These are phyloP conservation scores for Siniperca scherzeri DNA, from an alignment of 2,797 vertebrate genomes.

Conservation along the genomic window DNA sequence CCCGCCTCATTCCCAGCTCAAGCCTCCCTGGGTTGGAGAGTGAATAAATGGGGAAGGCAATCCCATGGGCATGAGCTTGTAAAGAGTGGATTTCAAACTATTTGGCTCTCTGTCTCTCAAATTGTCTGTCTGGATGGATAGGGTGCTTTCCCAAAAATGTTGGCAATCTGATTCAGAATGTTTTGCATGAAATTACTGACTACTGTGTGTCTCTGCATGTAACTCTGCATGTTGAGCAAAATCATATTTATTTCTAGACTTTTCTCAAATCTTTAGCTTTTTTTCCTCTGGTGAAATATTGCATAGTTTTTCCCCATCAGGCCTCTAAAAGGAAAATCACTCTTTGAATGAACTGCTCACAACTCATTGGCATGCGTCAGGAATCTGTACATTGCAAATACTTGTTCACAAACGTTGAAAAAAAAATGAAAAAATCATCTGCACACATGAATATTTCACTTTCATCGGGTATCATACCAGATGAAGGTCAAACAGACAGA, in stretches of 20 bases:
- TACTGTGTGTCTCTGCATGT: constrained; percentile 12
- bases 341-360: background rate
- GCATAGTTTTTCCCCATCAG: background rate
- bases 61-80: constrained; percentile 46
- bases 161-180: constrained; percentile 27
- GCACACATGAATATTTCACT: background rate
- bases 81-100: constrained; percentile 55
- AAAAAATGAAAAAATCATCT: background rate
- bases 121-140: constrained; percentile 38
- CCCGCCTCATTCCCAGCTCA: constrained; percentile 33
- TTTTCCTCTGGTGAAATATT: no score
- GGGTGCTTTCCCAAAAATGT: constrained; percentile 22
- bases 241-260: no score
- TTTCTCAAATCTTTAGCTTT: no score
- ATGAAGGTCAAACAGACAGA: background rate
- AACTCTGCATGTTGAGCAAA: background rate
- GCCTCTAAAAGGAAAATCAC: background rate
- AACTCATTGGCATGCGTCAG: background rate
- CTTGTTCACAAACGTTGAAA: background rate
- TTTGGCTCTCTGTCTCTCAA: constrained; percentile 41
- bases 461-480: background rate
- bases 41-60: constrained; percentile 65
- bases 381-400: background rate
- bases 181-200: constrained; percentile 15
- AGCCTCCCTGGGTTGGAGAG: constrained; percentile 35